Evolutionary conservation across 2,797 vertebrate genomes (phyloP).

Genomic region (Amphiprion clarkii): DNA sequence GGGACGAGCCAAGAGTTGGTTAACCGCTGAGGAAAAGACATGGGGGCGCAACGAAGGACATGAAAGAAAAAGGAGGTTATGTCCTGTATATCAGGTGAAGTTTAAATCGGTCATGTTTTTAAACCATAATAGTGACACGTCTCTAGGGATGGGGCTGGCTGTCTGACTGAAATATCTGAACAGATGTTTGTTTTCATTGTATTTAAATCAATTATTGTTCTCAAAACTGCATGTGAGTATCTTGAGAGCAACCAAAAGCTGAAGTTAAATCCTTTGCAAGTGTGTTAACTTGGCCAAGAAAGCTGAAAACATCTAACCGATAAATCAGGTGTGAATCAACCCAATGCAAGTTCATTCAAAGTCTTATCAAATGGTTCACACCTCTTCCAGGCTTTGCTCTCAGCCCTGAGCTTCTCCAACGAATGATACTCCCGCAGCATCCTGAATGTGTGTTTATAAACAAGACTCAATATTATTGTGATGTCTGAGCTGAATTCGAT

Average conservation of each 20-base stretch:
- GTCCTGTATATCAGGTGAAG: slow-evolving; percentile 63
- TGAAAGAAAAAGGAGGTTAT: slow-evolving; percentile 54
- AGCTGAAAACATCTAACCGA: no score
- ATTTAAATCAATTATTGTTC: neutral
- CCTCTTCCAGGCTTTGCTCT: slow-evolving; percentile 18
- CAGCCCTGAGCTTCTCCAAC: slow-evolving; percentile 33
- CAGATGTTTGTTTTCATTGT: no score
- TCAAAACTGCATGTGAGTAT: neutral
- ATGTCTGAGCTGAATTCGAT: slow-evolving; percentile 84
- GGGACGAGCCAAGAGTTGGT: slow-evolving; percentile 71
- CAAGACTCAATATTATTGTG: slow-evolving; percentile 86
- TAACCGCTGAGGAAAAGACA: slow-evolving; percentile 75
- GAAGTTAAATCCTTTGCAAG: no score
- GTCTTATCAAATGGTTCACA: slow-evolving; percentile 14
- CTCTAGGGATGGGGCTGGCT: neutral
- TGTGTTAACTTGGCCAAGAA: no score
- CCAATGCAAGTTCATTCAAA: neutral
- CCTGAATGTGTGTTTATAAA: slow-evolving; percentile 82
- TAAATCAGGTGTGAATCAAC: neutral
- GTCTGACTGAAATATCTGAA: slow-evolving; percentile 2
- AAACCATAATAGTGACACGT: neutral
- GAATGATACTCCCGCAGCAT: slow-evolving; percentile 72
- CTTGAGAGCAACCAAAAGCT: neutral
- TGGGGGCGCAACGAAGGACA: slow-evolving; percentile 59
- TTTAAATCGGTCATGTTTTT: slow-evolving; percentile 35